Evolutionary conservation across 2,797 vertebrate species (phyloP).

Genomic region (Numenius phaeopus): DNA sequence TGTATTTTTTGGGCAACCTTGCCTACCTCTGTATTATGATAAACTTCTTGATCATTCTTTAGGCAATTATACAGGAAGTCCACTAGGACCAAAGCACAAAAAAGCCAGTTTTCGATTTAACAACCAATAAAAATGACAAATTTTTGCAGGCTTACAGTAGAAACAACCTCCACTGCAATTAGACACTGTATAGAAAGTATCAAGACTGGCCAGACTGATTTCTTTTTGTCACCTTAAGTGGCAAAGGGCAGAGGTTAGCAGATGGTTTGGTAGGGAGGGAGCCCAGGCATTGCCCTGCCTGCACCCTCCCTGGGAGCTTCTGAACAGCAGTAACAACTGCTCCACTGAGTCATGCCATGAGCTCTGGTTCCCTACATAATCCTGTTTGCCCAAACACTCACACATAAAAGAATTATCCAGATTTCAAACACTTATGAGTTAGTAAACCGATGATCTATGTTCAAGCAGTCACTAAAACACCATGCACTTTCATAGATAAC

Average conservation of each 20-base stretch:
- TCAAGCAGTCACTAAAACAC: not conserved
- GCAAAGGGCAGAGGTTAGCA: not conserved
- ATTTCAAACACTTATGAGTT: not conserved
- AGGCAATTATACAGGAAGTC: not conserved
- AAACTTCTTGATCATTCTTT: not conserved
- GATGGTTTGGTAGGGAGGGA: not conserved
- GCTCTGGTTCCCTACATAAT: not conserved
- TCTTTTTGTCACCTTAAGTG: not conserved
- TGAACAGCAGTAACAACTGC: not conserved
- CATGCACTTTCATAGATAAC: not conserved
- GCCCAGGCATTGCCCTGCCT: no score
- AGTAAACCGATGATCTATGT: not conserved
- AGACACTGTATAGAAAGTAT: not conserved
- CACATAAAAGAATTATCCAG: not conserved
- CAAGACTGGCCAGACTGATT: not conserved
- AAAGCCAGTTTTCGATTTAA: not conserved
- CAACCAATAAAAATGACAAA: not conserved
- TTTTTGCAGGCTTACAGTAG: not conserved
- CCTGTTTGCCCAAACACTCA: not conserved
- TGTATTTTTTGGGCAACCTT: not conserved
- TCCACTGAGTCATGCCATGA: not conserved
- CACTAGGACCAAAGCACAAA: not conserved
- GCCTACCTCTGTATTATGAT: not conserved
- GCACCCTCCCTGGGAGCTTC: fast-evolving
- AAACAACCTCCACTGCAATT: not conserved